Conservation (phyloP, 2,888 invertebrate genomes). For the Eueremaeus valkanovi region DNA sequence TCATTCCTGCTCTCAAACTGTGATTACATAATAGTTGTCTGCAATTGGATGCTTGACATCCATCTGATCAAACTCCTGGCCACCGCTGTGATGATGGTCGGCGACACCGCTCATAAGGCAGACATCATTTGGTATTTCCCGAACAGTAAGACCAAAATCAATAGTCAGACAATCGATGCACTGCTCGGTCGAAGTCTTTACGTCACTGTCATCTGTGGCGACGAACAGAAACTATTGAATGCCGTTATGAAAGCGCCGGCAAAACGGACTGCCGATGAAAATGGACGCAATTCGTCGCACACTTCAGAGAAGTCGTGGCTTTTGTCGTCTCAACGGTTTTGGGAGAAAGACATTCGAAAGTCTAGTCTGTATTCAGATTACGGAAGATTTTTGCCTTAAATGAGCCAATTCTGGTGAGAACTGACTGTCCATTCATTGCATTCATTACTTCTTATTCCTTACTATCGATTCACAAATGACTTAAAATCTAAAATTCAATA, state of each 20-base stretch:
- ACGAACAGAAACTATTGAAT: constrained; percentile 37
- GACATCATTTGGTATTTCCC: constrained; percentile 40
- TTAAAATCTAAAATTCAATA: no score
- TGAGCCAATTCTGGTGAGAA: constrained; percentile 26
- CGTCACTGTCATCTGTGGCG: constrained; percentile 32
- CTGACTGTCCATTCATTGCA: neutral
- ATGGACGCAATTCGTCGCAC: constrained; percentile 11
- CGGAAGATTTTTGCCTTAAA: constrained; percentile 42
- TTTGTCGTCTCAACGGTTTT: constrained; percentile 40
- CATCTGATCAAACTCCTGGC: constrained; percentile 43
- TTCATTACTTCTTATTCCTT: no score
- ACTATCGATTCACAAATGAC: no score
- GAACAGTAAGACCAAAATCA: neutral
- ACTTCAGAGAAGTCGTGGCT: constrained; percentile 42
- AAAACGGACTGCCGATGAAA: constrained; percentile 5
- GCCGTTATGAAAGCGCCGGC: constrained; percentile 37
- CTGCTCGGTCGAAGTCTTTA: constrained; percentile 36
- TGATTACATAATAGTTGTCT: constrained; percentile 42
- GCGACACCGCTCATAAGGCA: constrained; percentile 35
- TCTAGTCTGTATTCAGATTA: constrained; percentile 43
- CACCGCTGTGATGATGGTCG: constrained; percentile 44
- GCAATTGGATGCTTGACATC: constrained; percentile 42
- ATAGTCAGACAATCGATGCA: constrained; percentile 4
- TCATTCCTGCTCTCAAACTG: constrained; percentile 41
- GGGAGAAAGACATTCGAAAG: constrained; percentile 42